These are phyloP conservation scores for Drosophila neutralis DNA, from an alignment of 2,888 invertebrate species.

Conservation along the genomic window DNA sequence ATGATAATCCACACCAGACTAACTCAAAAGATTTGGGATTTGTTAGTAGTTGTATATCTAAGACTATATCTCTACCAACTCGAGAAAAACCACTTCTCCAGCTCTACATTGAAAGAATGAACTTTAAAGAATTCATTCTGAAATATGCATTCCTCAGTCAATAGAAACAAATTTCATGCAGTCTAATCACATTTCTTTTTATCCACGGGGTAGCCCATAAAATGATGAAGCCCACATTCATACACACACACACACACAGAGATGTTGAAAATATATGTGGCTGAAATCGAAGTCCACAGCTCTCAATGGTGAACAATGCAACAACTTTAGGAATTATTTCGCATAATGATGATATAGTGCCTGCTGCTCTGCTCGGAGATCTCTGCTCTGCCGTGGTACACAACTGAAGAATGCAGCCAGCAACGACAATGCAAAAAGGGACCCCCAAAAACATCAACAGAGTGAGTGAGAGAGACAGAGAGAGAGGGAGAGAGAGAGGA, in stretches of 20 bases:
- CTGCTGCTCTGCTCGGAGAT: slow-evolving; percentile 7
- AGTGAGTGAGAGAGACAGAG: slow-evolving; percentile 17
- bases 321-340: slow-evolving; percentile 58
- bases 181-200: slow-evolving; percentile 1
- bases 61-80: neutral
- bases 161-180: slow-evolving; percentile 7
- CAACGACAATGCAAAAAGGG: slow-evolving; percentile 60
- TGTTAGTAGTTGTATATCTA: neutral
- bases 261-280: slow-evolving; percentile 3
- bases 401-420: slow-evolving; percentile 58
- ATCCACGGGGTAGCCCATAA: slow-evolving; percentile 11
- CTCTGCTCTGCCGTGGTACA: slow-evolving; percentile 30
- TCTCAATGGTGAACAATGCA: slow-evolving; percentile 59
- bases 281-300: slow-evolving; percentile 41
- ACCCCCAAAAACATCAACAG: slow-evolving; percentile 35
- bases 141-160: neutral
- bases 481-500: slow-evolving; percentile 2
- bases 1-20: too few relatives aligned
- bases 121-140: neutral
- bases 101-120: neutral
- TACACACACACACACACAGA: neutral
- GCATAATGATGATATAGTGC: slow-evolving; percentile 77
- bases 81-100: neutral
- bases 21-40: neutral
- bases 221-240: slow-evolving; percentile 19